These are phyloP conservation scores for Chelonus insularis DNA, from an alignment of 1,140 invertebrate species.

Conservation along the genomic window DNA sequence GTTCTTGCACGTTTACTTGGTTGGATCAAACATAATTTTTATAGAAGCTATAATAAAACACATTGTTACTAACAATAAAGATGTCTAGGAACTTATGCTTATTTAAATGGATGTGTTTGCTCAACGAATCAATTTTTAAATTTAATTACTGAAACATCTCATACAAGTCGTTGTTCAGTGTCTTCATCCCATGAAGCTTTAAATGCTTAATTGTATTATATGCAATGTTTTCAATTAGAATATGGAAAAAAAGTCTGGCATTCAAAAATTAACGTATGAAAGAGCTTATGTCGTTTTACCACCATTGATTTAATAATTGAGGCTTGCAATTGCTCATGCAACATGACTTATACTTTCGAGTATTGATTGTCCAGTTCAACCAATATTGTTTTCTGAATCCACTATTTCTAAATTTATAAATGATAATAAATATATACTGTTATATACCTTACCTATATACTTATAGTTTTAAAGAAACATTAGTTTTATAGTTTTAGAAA, in stretches of 20 bases:
- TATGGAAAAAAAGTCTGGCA: slow-evolving; percentile 63
- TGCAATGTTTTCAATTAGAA: slow-evolving; percentile 85
- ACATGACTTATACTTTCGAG: slow-evolving; percentile 82
- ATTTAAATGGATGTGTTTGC: slow-evolving; percentile 87
- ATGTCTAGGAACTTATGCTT: slow-evolving; percentile 88
- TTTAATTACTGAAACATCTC: slow-evolving; percentile 64
- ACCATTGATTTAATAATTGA: slow-evolving; percentile 84
- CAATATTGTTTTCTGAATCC: slow-evolving; percentile 65
- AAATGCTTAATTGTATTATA: slow-evolving; percentile 84
- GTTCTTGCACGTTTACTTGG: slow-evolving; percentile 72
- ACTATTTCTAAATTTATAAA: slow-evolving; percentile 58
- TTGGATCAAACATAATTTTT: slow-evolving; percentile 67
- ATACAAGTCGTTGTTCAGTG: slow-evolving; percentile 49
- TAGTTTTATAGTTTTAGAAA: too few relatives aligned
- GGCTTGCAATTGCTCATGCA: slow-evolving; percentile 79
- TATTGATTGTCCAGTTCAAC: slow-evolving; percentile 82
- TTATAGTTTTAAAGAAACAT: too few relatives aligned
- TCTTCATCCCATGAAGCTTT: slow-evolving; percentile 71
- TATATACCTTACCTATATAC: too few relatives aligned
- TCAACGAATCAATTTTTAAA: slow-evolving; percentile 77
- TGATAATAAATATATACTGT: slow-evolving; percentile 63
- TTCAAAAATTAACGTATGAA: slow-evolving; percentile 83
- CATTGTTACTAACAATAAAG: slow-evolving; percentile 82
- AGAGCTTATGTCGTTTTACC: slow-evolving; percentile 84
- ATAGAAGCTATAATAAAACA: slow-evolving; percentile 79